phyloP scores from a whole-genome alignment of 2,113 vertebrate genomes.

The Phylloscopus trochilus region DNA sequence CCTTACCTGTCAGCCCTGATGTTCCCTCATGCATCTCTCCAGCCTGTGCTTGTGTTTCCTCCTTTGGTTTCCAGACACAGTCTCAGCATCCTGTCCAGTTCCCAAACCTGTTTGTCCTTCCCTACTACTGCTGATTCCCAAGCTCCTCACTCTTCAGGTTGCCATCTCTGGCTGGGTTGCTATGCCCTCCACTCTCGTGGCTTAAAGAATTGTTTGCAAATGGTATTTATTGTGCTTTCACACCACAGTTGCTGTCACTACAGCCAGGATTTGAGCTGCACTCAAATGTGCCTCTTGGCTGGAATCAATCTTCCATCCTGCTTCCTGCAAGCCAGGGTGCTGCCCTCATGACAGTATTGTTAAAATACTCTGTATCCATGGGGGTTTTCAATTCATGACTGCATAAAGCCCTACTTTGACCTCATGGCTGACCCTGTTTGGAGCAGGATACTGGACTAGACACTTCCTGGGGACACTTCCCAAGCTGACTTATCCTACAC shows the following conservation, averaged over 20 bases:
- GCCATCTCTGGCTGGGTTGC: neutral
- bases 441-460: neutral
- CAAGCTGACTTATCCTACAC: neutral
- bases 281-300: neutral
- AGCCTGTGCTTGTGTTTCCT: fast-evolving
- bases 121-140: neutral
- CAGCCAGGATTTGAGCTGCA: neutral
- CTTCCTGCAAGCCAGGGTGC: neutral
- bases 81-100: neutral
- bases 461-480: neutral
- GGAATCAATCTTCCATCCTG: neutral
- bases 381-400: neutral
- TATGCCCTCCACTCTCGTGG: neutral
- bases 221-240: neutral
- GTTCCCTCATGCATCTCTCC: neutral
- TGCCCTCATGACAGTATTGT: neutral
- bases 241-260: neutral
- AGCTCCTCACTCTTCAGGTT: neutral
- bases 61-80: neutral
- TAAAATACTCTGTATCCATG: neutral
- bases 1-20: neutral
- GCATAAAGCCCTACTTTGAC: neutral
- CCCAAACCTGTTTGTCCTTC: neutral
- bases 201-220: neutral
- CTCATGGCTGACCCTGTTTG: neutral